phyloP scores from a whole-genome alignment of 2,888 invertebrate species.

The Euplagia quadripunctaria region DNA sequence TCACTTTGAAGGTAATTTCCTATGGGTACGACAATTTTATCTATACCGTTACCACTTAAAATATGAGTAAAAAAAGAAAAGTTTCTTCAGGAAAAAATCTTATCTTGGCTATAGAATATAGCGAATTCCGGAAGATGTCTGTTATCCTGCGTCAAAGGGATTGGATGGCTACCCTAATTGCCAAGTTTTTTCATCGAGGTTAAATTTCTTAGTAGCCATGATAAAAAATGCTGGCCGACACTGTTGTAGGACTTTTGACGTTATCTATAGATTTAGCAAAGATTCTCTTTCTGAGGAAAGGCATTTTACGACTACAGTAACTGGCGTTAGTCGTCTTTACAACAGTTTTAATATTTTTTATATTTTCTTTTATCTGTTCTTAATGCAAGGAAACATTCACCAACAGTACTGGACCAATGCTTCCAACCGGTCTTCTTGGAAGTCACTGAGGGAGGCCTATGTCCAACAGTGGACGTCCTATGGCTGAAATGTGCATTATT shows the following conservation, averaged over 20 bases:
- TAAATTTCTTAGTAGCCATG: slow-evolving; percentile 17
- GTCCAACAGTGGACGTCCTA: too few relatives aligned
- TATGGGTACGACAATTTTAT: slow-evolving; percentile 25
- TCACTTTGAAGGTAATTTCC: too few relatives aligned
- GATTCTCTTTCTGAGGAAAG: background rate
- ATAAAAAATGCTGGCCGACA: background rate
- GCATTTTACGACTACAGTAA: background rate
- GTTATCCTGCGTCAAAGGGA: slow-evolving; percentile 45
- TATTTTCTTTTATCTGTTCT: background rate
- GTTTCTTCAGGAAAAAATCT: slow-evolving; percentile 37
- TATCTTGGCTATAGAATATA: slow-evolving; percentile 32
- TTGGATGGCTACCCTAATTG: slow-evolving; percentile 32
- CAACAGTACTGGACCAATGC: too few relatives aligned
- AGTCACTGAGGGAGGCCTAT: too few relatives aligned
- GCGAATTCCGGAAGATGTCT: slow-evolving; percentile 31
- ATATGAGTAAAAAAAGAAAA: slow-evolving; percentile 42
- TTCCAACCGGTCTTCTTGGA: too few relatives aligned
- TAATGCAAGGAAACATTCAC: background rate
- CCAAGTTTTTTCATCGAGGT: slow-evolving; percentile 21
- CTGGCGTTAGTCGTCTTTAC: background rate
- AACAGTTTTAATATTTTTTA: background rate
- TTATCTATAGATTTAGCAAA: background rate
- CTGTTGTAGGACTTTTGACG: slow-evolving; percentile 2
- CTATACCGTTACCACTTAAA: slow-evolving; percentile 29
- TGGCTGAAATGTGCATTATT: too few relatives aligned